These are phyloP conservation scores for Girardinichthys multiradiatus DNA, from an alignment of 2,113 vertebrate genomes.

Conservation along the genomic window DNA sequence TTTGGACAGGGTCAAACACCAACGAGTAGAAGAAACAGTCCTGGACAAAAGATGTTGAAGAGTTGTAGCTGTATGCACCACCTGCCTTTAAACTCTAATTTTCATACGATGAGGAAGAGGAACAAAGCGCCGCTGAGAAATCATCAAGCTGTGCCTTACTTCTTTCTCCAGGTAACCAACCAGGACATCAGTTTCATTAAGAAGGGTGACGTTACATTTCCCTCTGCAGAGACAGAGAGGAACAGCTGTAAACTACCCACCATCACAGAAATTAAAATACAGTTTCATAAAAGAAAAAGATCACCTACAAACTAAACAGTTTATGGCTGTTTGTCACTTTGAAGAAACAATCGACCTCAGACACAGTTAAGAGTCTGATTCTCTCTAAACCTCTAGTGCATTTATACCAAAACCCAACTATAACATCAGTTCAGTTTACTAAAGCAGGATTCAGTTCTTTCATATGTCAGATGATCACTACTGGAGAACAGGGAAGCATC, in stretches of 20 bases:
- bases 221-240: conserved; percentile 76
- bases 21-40: conserved; percentile 96
- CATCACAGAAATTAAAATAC: too few relatives aligned
- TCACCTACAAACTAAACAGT: too few relatives aligned
- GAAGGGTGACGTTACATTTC: conserved; percentile 92
- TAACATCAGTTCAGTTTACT: too few relatives aligned
- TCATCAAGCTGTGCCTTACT: conserved; percentile 60
- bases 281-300: background rate
- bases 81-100: background rate
- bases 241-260: background rate
- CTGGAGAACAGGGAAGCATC: too few relatives aligned
- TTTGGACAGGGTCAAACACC: conserved; percentile 94
- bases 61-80: background rate
- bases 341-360: too few relatives aligned
- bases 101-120: too few relatives aligned
- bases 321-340: too few relatives aligned
- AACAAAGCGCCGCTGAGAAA: background rate
- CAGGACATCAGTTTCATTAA: conserved; percentile 92
- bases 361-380: too few relatives aligned
- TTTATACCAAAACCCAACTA: too few relatives aligned
- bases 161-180: conserved; percentile 89
- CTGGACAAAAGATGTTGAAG: conserved; percentile 62
- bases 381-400: too few relatives aligned
- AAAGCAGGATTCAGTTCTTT: too few relatives aligned
- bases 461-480: too few relatives aligned